Percentiles rank a stretch among this genome's conserved stretches.
Evolutionary conservation across 2,888 invertebrate species (phyloP).

Genomic region (Hydropsyche betteni): DNA sequence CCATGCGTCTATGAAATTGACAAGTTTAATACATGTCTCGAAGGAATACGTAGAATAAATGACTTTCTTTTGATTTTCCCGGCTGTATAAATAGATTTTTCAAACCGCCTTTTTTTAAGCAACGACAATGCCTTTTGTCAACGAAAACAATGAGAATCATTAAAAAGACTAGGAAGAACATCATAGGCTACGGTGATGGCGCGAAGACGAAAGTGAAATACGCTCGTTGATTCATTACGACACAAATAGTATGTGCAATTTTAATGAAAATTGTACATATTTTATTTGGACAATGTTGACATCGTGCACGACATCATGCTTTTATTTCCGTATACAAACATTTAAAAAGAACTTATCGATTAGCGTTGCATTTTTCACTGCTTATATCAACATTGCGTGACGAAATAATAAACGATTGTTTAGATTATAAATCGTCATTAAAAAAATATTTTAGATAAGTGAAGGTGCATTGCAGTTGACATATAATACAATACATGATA

Average conservation of each 20-base stretch:
- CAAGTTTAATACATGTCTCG: background rate
- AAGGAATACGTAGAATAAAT: conserved; percentile 38
- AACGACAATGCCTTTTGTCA: conserved; percentile 50
- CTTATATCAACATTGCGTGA: background rate
- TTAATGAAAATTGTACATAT: conserved; percentile 11
- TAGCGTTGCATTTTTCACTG: background rate
- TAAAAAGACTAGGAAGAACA: conserved; percentile 48
- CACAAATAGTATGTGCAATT: conserved; percentile 35
- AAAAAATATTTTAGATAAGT: no score
- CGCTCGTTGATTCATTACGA: conserved; percentile 15
- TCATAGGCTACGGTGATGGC: conserved; percentile 25
- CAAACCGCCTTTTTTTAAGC: background rate
- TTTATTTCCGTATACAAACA: conserved; percentile 1
- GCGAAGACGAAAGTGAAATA: conserved; percentile 46
- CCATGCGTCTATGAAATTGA: background rate
- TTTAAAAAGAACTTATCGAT: background rate
- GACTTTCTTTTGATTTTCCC: conserved; percentile 43
- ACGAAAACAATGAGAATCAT: conserved; percentile 49
- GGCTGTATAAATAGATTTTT: conserved; percentile 48
- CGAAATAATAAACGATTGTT: no score
- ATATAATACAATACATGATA: no score
- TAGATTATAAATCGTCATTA: no score
- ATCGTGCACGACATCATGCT: no score
- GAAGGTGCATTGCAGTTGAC: no score
- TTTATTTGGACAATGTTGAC: background rate